Evolutionary conservation across 2,113 vertebrate genomes (phyloP).

Genomic region (Lanius ludovicianus): DNA sequence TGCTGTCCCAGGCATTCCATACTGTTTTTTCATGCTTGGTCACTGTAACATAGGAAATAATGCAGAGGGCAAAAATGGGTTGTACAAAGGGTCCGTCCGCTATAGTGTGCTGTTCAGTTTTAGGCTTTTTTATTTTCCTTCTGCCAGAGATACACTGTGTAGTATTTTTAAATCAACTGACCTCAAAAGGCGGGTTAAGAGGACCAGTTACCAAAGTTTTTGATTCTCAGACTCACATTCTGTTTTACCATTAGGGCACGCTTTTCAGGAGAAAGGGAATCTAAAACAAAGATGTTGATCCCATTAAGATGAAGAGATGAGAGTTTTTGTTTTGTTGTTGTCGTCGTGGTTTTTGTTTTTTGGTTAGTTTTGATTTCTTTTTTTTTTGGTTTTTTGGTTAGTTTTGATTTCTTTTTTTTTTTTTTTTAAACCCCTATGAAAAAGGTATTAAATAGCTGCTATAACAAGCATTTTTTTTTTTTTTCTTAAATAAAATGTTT

Average conservation of each 20-base stretch:
- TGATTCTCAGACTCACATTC: background rate
- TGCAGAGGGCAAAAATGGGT: background rate
- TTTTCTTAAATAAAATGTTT: background rate
- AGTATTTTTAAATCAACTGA: background rate
- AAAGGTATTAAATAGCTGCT: background rate
- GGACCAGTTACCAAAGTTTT: background rate
- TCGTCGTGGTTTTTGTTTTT: background rate
- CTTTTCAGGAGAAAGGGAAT: background rate
- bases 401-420: background rate
- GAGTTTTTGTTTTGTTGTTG: background rate
- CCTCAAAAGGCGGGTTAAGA: background rate
- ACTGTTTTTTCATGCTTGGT: background rate
- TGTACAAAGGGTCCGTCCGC: rapidly evolving
- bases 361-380: background rate
- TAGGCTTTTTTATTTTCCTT: background rate
- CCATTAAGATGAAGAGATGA: background rate
- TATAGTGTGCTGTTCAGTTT: background rate
- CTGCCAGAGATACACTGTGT: background rate
- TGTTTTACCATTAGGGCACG: background rate
- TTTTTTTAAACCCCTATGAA: background rate
- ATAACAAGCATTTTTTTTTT: background rate
- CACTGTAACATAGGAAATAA: background rate
- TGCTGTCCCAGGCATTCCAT: background rate
- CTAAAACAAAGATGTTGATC: background rate
- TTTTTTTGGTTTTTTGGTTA: background rate